Evolutionary conservation across 2,113 vertebrate species (phyloP), one percentile per base, ranked within the genome.

Genomic region (Sminthopsis crassicaudata): DNA sequence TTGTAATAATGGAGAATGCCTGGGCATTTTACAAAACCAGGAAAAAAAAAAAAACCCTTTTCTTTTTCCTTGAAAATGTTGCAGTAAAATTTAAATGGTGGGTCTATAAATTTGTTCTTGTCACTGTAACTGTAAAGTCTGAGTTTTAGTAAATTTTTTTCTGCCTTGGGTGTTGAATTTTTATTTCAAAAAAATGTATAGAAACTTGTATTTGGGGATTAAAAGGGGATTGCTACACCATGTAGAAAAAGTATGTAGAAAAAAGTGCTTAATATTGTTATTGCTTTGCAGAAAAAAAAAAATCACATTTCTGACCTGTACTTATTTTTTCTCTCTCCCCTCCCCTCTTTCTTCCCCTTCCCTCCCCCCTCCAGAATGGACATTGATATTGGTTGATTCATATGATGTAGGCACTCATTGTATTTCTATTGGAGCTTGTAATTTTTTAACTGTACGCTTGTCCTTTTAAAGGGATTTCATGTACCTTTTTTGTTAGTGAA

Each of bases 81-180:
- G 98, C 99, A 99, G 99, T 99, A 99, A 99, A 99, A 99, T 99
- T 99, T 99, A 99, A 99, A 99, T 99, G 99, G 99, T 99, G 99
- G 99, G 99, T 99, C 99, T 99, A 99, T 99, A 98, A 99, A 99
- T 99, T 99, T 99, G 99, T 99, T 99, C 98, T 99, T 99, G 99
- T 99, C 99, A 99, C 99, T 99, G 99, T 99, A 99, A 99, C 98
- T 99, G 99, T 99, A 99, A 99, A 99, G 99, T 99, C 99, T 99
- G 98, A 99, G 99, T 99, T 99, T 99, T 99, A 99, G 99, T 99
- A 99, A 98, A 99, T 99, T 99, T 99, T 99, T 99, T 99, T 99
- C 99, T 99, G 99, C 99, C 99, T 99, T 99, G 99, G 99, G 99
- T 99, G 99, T 99, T 99, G 99, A 99, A 99, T 99, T 99, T 99